Conservation (phyloP, 2,888 invertebrate species). For the Lasioglossum morio region DNA sequence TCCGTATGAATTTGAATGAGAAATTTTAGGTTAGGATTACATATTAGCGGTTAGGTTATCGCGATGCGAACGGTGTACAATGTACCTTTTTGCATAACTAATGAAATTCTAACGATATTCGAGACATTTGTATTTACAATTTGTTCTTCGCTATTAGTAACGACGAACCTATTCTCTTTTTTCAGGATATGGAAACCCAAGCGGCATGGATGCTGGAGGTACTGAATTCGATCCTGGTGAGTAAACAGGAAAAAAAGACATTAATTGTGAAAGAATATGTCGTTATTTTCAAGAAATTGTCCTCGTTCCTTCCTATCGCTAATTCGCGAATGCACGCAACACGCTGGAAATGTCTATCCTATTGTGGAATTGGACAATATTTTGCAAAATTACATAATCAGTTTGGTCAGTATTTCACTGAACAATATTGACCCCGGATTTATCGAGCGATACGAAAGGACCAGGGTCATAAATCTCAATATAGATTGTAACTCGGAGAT, state of each 20-base stretch:
- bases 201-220: constrained; percentile 92
- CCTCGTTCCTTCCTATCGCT: not conserved
- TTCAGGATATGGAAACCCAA: constrained; percentile 90
- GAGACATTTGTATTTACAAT: not conserved
- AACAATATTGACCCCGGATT: constrained; percentile 44
- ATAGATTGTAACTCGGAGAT: constrained; percentile 29
- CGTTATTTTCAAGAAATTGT: not conserved
- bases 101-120: not conserved
- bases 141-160: not conserved
- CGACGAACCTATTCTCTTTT: constrained; percentile 31
- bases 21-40: not conserved
- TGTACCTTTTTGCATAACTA: not conserved
- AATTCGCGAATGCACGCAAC: not conserved
- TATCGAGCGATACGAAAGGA: constrained; percentile 42
- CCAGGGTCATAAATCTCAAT: constrained; percentile 42
- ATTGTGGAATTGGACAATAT: constrained; percentile 18
- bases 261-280: too few relatives aligned
- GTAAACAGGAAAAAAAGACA: constrained; percentile 67
- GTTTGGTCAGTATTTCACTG: constrained; percentile 22
- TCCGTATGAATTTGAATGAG: too few relatives aligned
- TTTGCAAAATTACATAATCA: constrained; percentile 39
- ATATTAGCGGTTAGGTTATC: constrained; percentile 10
- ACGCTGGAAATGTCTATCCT: not conserved
- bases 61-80: constrained; percentile 27
- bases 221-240: constrained; percentile 93